Percentiles rank a stretch among this genome's conserved stretches.
phyloP scores from a whole-genome alignment of 2,113 vertebrate genomes.

The Platanista minor region DNA sequence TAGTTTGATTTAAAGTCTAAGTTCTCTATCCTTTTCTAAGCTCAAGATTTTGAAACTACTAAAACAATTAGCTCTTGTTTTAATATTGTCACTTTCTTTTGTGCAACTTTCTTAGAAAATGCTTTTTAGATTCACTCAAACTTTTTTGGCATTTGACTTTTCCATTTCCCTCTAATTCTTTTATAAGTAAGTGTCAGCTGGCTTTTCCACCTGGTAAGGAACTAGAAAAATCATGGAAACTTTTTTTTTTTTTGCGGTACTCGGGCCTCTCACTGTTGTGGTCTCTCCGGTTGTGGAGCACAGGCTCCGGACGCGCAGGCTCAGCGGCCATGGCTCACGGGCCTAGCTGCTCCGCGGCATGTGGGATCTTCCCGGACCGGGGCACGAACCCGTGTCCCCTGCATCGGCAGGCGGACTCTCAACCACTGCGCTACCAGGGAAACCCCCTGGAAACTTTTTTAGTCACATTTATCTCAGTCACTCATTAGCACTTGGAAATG shows the following conservation, averaged over 20 bases:
- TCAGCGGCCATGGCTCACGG: too few relatives aligned
- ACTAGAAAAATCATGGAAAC: not conserved
- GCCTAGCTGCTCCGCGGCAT: too few relatives aligned
- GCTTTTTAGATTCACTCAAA: not conserved
- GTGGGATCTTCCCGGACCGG: too few relatives aligned
- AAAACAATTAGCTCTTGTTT: not conserved
- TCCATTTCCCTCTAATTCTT: not conserved
- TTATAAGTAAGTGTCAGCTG: constrained; percentile 9
- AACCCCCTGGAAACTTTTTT: not conserved
- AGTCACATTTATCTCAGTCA: not conserved
- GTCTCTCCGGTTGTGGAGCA: too few relatives aligned
- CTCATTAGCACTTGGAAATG: not conserved
- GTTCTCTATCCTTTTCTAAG: not conserved
- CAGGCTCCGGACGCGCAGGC: too few relatives aligned
- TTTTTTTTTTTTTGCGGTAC: not conserved
- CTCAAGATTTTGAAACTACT: not conserved
- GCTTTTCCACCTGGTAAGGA: not conserved
- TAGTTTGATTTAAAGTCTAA: not conserved
- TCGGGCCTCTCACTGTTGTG: too few relatives aligned
- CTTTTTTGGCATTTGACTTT: constrained; percentile 34
- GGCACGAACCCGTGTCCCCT: too few relatives aligned
- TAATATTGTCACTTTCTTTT: not conserved
- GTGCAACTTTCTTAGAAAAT: not conserved
- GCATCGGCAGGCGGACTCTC: too few relatives aligned
- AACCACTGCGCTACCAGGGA: too few relatives aligned